Evolutionary conservation across 2,888 invertebrate species (phyloP), one percentile per base, ranked within the genome.

Genomic region (Diplazon laetatorius): DNA sequence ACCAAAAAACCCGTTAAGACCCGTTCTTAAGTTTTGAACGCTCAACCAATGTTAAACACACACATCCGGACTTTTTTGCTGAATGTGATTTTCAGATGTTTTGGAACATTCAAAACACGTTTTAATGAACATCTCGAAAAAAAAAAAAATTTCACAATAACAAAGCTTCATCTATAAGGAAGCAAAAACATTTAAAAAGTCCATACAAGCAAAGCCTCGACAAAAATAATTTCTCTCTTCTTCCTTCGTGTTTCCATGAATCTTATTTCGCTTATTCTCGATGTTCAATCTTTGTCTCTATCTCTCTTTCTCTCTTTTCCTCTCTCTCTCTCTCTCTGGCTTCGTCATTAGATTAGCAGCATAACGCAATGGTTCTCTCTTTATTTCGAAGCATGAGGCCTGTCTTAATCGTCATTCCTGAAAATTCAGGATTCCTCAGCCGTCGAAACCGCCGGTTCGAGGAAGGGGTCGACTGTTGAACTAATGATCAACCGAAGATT

Each of bases 391-490:
- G 80, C 80, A 75, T 72, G 75, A 73, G 78, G 76, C 80, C 66
- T 80, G 50, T 77, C 78, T 82, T 82, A 82, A 82, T 81, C 78
- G 77, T 79, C 77, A 80, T 82, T 82, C 81, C 80, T 82, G 80
- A 84, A 87, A 84, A 85, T 86, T 83, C 87, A 89, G 88, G 87
- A 88, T 83, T 79, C 84, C 80, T 82, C 84, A 68, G 78, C 81
- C 82, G 82, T 83, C 83, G 85, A 81, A 81, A 85, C 78, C 78
- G 78, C 79, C 80, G 78, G 77, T 62, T 83, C 86, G 76, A 84
- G 88, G 81, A 82, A 83, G 81, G 83, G 83, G 62, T 85, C 87
- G 76, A 82, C 81, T 78, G 78, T 86, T 81, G 87, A 88, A 82
- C 80, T 84, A 52, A 76, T 84, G 75, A 76, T 80, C 42, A 82